A percentile compares a stretch with the other conserved stretches of the same genome.
These are phyloP conservation scores for Pyrgilauda ruficollis DNA, from an alignment of 2,113 vertebrate species.

Conservation along the genomic window DNA sequence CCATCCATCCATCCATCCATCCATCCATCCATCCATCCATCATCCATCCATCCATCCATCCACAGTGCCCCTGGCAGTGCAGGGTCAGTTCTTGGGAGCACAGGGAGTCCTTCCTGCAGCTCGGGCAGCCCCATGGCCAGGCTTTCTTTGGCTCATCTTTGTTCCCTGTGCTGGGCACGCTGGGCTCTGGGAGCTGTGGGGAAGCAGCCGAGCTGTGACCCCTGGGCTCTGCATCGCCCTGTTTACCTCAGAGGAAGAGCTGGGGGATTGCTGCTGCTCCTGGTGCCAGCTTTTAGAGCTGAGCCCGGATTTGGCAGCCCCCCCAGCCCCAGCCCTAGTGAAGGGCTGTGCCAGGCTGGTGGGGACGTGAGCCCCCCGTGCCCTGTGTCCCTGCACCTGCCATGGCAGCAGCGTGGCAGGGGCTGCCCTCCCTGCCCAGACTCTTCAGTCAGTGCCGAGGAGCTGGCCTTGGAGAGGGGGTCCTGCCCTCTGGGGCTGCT, in stretches of 20 bases:
- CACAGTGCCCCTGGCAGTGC: accelerated
- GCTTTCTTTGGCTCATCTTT: neutral
- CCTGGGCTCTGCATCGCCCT: accelerated
- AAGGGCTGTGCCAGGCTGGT: neutral
- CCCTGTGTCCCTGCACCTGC: accelerated
- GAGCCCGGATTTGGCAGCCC: neutral
- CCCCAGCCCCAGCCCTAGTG: neutral
- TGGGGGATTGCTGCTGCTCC: neutral
- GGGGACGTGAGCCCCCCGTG: neutral
- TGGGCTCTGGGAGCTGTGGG: accelerated
- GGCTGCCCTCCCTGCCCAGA: neutral
- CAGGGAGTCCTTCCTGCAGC: neutral
- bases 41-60: no score
- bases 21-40: no score
- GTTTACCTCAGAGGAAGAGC: neutral
- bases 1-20: no score
- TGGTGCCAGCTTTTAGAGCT: neutral
- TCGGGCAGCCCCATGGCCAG: neutral
- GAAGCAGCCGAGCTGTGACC: neutral
- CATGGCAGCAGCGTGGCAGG: neutral
- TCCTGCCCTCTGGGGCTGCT: neutral
- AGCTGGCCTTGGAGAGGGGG: neutral
- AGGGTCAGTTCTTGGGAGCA: neutral
- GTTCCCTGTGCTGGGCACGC: accelerated
- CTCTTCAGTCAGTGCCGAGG: accelerated